Evolutionary conservation across 2,888 invertebrate species (phyloP), one percentile per base, ranked within the genome.

Genomic region (Nomada fabriciana): DNA sequence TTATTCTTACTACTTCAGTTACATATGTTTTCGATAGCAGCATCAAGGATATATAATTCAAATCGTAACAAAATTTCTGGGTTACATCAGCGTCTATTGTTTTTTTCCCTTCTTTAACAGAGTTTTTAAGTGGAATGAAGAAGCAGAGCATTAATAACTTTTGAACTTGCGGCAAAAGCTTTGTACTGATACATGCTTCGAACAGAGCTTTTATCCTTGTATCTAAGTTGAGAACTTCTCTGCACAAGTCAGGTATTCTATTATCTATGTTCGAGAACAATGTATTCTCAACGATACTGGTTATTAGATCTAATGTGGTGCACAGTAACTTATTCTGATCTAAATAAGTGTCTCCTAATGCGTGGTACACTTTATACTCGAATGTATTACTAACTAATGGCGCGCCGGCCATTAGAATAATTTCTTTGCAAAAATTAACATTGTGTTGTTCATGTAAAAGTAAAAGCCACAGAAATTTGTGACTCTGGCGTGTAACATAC

Each of bases 401-500:
- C 63, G 94, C 94, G 64, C 96, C 91, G 36, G 97, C 95, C 82
- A 94, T 94, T 20, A 91, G 89, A 2, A 97, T 91, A 10, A 97
- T 95, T 80, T 95, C 94, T 76, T 95, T 94, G 23, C 96, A 95
- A 53, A 95, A 94, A 18, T 92, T 68, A 13, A 42, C 60, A 64
- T 93, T 91, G 2, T 83, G 84, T 43, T 89, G 88, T 81, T 93
- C 93, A 0, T 84, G 72, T 50, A 90, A 72, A 1, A 94, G 84
- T 36, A 94, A 80, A 7, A 85, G 80, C 69, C 91, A 95, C 23
- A 97, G 94, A 88, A 97, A 96, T 77, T 95, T 95, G 73, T 96
- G 95, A 10, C 96, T 95, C 90, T 96, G 96, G 55, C 96, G 95
- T 0, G 96, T 95, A 13, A 97, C 96, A 90, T 97, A 97, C 57